Conservation (phyloP, 2,888 invertebrate genomes). For the Himalopsyche tibetana region DNA sequence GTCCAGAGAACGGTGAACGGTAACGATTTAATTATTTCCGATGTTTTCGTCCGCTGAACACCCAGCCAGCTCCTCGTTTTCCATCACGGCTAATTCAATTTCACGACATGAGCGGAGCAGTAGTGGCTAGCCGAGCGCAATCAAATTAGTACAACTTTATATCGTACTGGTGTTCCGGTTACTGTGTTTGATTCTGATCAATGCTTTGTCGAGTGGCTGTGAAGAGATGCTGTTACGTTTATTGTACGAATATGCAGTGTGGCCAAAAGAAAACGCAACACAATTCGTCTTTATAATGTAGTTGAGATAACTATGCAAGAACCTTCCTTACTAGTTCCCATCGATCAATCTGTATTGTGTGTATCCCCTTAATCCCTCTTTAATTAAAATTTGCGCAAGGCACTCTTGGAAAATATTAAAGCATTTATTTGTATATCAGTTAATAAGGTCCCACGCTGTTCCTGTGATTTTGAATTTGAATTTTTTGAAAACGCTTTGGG, state of each 20-base stretch:
- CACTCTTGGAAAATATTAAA: too few relatives aligned
- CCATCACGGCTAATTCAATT: slow-evolving; percentile 31
- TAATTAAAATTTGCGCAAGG: too few relatives aligned
- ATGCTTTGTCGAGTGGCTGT: neutral
- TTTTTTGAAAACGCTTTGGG: too few relatives aligned
- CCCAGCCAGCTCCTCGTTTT: slow-evolving; percentile 1
- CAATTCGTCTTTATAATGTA: too few relatives aligned
- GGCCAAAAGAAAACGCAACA: neutral
- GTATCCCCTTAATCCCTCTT: too few relatives aligned
- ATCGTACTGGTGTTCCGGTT: neutral
- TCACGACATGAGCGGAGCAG: neutral
- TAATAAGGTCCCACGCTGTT: too few relatives aligned
- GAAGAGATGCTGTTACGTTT: neutral
- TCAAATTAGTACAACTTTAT: slow-evolving; percentile 9
- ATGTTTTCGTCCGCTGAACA: slow-evolving; percentile 40
- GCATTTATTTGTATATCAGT: too few relatives aligned
- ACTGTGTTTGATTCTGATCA: slow-evolving; percentile 1
- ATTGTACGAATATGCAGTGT: neutral
- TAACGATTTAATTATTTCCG: slow-evolving; percentile 24
- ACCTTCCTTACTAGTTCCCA: too few relatives aligned
- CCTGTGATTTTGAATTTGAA: too few relatives aligned
- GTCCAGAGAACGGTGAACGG: too few relatives aligned
- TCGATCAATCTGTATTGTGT: too few relatives aligned
- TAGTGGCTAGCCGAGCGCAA: slow-evolving; percentile 12
- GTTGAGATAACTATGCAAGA: too few relatives aligned